Evolutionary conservation across 2,888 invertebrate genomes (phyloP).

Genomic region (Sesia bembeciformis): DNA sequence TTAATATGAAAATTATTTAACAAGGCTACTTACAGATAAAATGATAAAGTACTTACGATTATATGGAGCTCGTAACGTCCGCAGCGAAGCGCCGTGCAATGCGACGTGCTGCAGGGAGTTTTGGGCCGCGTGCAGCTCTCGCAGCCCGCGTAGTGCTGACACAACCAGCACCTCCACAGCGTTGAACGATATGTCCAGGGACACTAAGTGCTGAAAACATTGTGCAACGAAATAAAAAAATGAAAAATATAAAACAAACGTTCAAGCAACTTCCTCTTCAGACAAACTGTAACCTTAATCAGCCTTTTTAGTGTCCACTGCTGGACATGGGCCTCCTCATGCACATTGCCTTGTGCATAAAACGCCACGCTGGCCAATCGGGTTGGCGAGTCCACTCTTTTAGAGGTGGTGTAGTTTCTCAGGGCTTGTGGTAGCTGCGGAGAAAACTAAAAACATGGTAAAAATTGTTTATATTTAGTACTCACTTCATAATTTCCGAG

Average conservation of each 20-base stretch:
- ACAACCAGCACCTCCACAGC: constrained; percentile 87
- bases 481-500: constrained; percentile 89
- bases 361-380: too few relatives aligned
- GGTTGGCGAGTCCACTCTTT: too few relatives aligned
- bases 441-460: not conserved
- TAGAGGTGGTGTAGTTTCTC: too few relatives aligned
- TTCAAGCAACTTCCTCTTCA: not conserved
- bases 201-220: constrained; percentile 80
- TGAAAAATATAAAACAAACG: not conserved
- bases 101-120: constrained; percentile 84
- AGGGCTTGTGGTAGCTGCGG: too few relatives aligned
- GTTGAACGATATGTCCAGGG: constrained; percentile 89
- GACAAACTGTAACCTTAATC: not conserved
- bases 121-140: constrained; percentile 84
- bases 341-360: too few relatives aligned
- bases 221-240: not conserved
- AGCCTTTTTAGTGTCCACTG: too few relatives aligned
- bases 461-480: constrained; percentile 8
- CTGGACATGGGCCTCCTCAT: too few relatives aligned
- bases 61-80: constrained; percentile 85
- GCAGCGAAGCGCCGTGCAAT: constrained; percentile 83
- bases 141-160: constrained; percentile 83
- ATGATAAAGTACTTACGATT: constrained; percentile 75
- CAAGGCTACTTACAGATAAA: too few relatives aligned
- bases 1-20: not conserved